Base-by-base conservation (phyloP, 2,888 invertebrate species). In the Thysanoteuthis rhombus region DNA sequence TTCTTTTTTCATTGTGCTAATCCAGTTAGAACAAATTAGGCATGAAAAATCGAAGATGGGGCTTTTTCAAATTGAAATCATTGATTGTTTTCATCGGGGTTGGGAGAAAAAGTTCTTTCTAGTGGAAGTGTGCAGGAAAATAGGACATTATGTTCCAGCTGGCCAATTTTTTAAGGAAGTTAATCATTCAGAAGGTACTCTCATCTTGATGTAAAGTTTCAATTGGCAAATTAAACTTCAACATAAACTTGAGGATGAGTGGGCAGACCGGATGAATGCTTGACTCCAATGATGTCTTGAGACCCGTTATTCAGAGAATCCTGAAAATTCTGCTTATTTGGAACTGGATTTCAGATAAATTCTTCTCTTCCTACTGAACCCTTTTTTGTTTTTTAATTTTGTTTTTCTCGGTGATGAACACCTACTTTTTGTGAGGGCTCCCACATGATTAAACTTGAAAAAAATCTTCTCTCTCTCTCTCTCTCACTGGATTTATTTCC, bases 71-170 rank as follows among this genome's bases (percentile, higher is more conserved):
- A 75, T 75, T 75, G 75, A 75, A 75, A 75, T 36, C 75, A 36
- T 75, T 75, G 75, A 75, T 75, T n/a, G n/a, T 75, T 12, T 75
- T 75, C 75, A 4, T n/a, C n/a, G 12, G 75, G 75, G n/a, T 16
- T 75, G 10, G 16, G 75, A 36, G n/a, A 75, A 36, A n/a, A 19
- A 75, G 32, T n/a, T n/a, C 36, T 19, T 36, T 75, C 75, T 75
- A n/a, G 16, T 75, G 19, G n/a, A 75, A 75, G 75, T 75, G 75
- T n/a, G 16, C 2, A 16, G 12, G n/a, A 75, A 75, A 75, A 75
- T 75, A n/a, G 75, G 75, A 75, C 75, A 75, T 75, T 75, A n/a
- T 75, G 75, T 75, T 75, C 75, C 75, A 75, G 75, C n/a, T 75
- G 75, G 75, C n/a, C 36, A 75, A 75, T n/a, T 36, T 75, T 75